Evolutionary conservation across 2,888 invertebrate species (phyloP), one percentile per base, ranked within the genome.

Genomic region (Pegoplata infirma): DNA sequence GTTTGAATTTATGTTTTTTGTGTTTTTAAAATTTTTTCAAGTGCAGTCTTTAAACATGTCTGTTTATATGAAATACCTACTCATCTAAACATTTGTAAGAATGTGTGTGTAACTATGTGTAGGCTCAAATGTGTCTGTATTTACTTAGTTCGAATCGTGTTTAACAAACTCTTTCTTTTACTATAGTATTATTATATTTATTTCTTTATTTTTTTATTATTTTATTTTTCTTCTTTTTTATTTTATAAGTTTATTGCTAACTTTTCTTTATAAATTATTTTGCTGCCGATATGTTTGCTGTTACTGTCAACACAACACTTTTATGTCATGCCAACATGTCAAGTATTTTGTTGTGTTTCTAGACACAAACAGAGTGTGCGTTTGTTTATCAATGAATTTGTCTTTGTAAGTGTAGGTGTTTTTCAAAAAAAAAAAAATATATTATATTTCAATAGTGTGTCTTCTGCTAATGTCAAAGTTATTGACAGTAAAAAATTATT

Each of bases 271-370:
- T 51, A n/a, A n/a, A n/a, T 23, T 67, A 46, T 68, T 25, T 56
- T 40, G 8, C 49, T 69, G 74, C 46, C 53, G 49, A 64, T 59
- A 69, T 71, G 53, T 69, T 80, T 68, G 56, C 63, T 71, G 59
- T 69, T 56, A 44, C 80, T 74, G 73, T 80, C 80, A 80, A 69
- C 76, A 76, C 76, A 76, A 76, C 71, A 69, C 58, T 71, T 80
- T 76, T 80, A 59, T 76, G 74, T 76, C 76, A 76, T 76, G 69
- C 69, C 76, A 80, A 71, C 76, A 80, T 76, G 76, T 75, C 74
- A 69, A 69, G 69, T 78, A 69, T 69, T 78, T 78, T 78, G 40
- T 61, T 79, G 74, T 66, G 53, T 74, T 69, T 49, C 59, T 66
- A 55, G 46, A 16, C 56, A 55, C 5, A 53, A 53, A 59, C n/a